Percentiles rank a stretch among this genome's conserved stretches.
Evolutionary conservation across 1,140 invertebrate species (phyloP).

Genomic region (Drosophila melanogaster): DNA sequence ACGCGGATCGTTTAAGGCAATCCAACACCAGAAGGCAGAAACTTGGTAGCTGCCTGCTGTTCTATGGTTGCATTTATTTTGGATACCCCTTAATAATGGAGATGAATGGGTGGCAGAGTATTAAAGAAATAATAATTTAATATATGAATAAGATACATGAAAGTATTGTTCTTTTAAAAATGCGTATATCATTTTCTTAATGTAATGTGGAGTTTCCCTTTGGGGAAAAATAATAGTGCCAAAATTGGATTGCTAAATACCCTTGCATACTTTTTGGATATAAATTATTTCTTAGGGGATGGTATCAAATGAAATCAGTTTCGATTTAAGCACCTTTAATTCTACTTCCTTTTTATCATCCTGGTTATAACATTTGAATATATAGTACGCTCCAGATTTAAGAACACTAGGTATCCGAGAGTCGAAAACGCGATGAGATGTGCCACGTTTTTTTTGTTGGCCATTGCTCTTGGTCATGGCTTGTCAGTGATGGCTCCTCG

Average conservation of each 20-base stretch:
- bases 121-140: no score
- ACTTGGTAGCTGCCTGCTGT: conserved; percentile 41
- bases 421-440: not conserved
- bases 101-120: not conserved
- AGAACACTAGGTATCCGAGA: not conserved
- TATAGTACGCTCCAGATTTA: not conserved
- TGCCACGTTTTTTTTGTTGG: conserved; percentile 29
- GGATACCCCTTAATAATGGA: conserved; percentile 3
- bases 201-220: not conserved
- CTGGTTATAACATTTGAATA: no score
- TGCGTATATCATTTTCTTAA: no score
- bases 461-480: conserved; percentile 73
- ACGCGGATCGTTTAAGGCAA: conserved; percentile 83
- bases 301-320: not conserved
- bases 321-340: no score
- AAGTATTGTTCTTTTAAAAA: no score
- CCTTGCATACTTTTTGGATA: conserved; percentile 1
- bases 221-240: not conserved
- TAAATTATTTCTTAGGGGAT: no score
- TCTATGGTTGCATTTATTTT: conserved; percentile 33
- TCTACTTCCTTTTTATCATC: no score
- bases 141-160: no score
- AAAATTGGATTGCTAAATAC: not conserved
- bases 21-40: conserved; percentile 73
- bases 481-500: conserved; percentile 69